A percentile compares a stretch with the other conserved stretches of the same genome.
phyloP scores from a whole-genome alignment of 92 coral and sea anemone species.

The Blastomussa wellsi region DNA sequence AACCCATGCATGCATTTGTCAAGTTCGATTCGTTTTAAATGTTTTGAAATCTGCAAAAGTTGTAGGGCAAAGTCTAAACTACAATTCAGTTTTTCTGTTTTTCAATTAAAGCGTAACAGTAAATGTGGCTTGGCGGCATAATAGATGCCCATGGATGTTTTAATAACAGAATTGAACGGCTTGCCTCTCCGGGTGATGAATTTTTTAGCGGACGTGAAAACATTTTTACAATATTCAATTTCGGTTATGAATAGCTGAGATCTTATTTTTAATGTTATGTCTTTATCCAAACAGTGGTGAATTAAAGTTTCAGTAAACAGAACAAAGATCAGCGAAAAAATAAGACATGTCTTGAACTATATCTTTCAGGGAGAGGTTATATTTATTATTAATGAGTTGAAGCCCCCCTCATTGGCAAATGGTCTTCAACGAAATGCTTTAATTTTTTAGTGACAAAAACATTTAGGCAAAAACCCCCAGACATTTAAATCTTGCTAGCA shows the following conservation, averaged over 20 bases:
- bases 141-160: conserved; percentile 10
- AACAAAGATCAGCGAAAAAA: conserved; percentile 12
- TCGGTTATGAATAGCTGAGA: background rate
- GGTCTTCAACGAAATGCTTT: background rate
- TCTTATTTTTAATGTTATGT: background rate
- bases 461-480: background rate
- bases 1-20: background rate
- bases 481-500: background rate
- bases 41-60: background rate
- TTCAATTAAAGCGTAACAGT: background rate
- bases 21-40: background rate
- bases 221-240: background rate
- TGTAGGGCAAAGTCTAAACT: conserved; percentile 17
- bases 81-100: background rate
- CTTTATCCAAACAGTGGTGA: background rate
- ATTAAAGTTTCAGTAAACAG: background rate
- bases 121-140: conserved; percentile 22
- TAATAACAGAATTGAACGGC: conserved; percentile 23
- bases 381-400: conserved; percentile 34
- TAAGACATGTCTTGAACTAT: background rate
- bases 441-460: background rate
- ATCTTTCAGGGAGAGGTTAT: conserved; percentile 12
- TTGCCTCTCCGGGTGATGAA: background rate
- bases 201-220: background rate
- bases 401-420: background rate